Conservation (phyloP, 2,113 vertebrate species). For the Protomyctophum bolini region DNA sequence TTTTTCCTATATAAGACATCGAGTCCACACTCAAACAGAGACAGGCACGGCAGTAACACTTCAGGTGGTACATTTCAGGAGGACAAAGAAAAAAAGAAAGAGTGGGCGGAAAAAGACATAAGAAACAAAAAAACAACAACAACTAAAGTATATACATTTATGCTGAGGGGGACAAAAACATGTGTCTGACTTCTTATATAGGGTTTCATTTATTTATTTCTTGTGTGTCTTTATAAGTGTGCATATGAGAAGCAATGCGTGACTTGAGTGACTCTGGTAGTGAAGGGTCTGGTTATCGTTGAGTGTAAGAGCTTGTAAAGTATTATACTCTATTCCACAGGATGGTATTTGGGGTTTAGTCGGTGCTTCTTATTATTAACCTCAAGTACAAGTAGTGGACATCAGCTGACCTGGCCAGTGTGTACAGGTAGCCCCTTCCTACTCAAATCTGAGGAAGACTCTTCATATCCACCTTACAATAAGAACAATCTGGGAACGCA, state of each 20-base stretch:
- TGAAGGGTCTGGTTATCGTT: not conserved
- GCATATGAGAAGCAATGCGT: constrained; percentile 5
- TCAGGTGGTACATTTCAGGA: too few relatives aligned
- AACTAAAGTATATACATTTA: too few relatives aligned
- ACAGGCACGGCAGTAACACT: too few relatives aligned
- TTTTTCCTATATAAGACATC: too few relatives aligned
- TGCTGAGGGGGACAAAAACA: too few relatives aligned
- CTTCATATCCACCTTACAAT: constrained; percentile 37
- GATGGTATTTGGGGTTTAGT: not conserved
- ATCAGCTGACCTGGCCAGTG: constrained; percentile 50
- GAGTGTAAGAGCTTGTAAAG: not conserved
- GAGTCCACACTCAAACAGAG: too few relatives aligned
- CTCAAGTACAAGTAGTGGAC: not conserved
- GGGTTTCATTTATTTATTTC: not conserved
- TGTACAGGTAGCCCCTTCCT: constrained; percentile 53
- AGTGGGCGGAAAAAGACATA: too few relatives aligned
- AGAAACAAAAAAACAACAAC: too few relatives aligned
- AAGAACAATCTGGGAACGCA: constrained; percentile 3
- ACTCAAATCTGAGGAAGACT: constrained; percentile 41
- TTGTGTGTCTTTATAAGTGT: not conserved
- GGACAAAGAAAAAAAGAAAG: too few relatives aligned
- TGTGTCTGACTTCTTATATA: not conserved
- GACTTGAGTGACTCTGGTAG: not conserved
- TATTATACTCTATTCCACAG: not conserved
- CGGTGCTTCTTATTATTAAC: not conserved